Evolutionary conservation across 2,888 invertebrate genomes (phyloP).

Genomic region (Stegophylla sp.): DNA sequence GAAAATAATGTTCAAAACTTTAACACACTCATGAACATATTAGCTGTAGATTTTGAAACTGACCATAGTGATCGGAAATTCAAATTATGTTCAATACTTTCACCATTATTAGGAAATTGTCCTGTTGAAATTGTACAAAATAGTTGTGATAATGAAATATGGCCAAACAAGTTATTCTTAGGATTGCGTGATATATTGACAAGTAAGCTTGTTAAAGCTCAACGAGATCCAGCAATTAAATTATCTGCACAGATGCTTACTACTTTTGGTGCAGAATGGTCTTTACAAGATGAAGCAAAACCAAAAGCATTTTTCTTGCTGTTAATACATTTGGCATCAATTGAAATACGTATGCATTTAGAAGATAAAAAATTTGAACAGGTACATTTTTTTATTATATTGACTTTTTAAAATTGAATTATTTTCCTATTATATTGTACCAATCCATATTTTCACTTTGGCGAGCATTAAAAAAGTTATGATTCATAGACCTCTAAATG

Average conservation of each 20-base stretch:
- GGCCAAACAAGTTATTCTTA: constrained; percentile 83
- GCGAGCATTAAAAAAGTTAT: not conserved
- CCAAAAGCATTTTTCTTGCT: constrained; percentile 83
- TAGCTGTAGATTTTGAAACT: constrained; percentile 85
- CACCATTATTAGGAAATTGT: constrained; percentile 77
- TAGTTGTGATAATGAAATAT: constrained; percentile 75
- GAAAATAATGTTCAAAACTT: constrained; percentile 79
- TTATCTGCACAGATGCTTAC: constrained; percentile 82
- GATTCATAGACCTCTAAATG: constrained; percentile 20
- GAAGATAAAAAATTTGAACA: constrained; percentile 75
- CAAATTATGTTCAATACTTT: constrained; percentile 81
- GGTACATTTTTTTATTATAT: constrained; percentile 29
- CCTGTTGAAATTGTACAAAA: constrained; percentile 73
- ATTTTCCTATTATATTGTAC: not conserved
- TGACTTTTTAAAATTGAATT: not conserved
- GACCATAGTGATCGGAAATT: constrained; percentile 90
- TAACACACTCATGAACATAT: constrained; percentile 81
- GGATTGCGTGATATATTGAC: constrained; percentile 83
- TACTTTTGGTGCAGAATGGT: constrained; percentile 84
- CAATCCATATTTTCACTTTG: constrained; percentile 10
- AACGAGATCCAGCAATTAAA: constrained; percentile 87
- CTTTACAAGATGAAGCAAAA: constrained; percentile 77
- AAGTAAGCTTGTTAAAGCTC: constrained; percentile 85
- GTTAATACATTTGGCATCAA: constrained; percentile 84
- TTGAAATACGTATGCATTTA: constrained; percentile 92